Evolutionary conservation across 2,797 vertebrate genomes (phyloP), one percentile per base, ranked within the genome.

Genomic region (Eupleurogrammus muticus): DNA sequence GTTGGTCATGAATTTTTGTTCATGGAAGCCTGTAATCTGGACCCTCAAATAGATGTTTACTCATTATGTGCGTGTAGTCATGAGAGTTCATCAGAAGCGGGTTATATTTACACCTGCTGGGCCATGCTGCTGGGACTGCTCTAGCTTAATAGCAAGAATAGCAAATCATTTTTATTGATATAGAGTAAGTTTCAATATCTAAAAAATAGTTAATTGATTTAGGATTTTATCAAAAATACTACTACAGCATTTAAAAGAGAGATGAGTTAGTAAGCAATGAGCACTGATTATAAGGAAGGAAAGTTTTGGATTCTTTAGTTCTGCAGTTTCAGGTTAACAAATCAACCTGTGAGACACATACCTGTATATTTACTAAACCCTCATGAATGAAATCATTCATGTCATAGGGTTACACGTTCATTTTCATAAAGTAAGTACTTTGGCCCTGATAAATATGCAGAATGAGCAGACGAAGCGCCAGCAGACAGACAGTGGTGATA

Each of bases 281-380:
- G 21, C 19, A 36, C 20, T 61, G 23, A 21, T 47, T 12, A 20
- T 35, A 23, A 49, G 21, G 32, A 23, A 55, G 49, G n/a, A 53
- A 10, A 32, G 21, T 28, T 62, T 5, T 32, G 12, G 3, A 40
- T 44, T 16, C 8, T 34, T 49, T 38, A 16, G 16, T 44, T 67
- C 51, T 59, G 62, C 19, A 55, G 38, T 42, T 56, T 79, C 68
- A 73, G 23, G 80, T 89, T 9, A 74, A 73, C 8, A 73, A 72
- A 49, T 7, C 54, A 20, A 58, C 13, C 23, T 21, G 23, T 51
- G 10, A 42, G 35, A 47, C 5, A 53, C 5, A 48, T 3, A 28
- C 28, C 28, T 28, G 28, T 28, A 6, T 8, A 14, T 19, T 32
- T 19, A 35, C 10, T 11, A 2, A 50, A 49, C 2, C 6, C 9